Conservation (phyloP, 2,113 vertebrate species). For the Meriones unguiculatus region DNA sequence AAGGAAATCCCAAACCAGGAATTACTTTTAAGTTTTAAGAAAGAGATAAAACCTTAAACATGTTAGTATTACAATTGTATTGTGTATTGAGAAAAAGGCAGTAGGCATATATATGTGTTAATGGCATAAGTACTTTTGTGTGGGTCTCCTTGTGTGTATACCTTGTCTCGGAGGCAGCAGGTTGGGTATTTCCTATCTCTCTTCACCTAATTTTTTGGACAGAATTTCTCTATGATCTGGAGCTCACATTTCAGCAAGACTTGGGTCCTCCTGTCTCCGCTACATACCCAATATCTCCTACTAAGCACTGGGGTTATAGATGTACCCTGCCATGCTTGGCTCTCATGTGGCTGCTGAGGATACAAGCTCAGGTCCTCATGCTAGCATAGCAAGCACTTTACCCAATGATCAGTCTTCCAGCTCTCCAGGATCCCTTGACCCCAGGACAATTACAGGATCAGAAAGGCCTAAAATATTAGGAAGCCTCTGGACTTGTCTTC, state of each 20-base stretch:
- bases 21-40: too few species aligned
- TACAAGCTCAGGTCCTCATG: neutral
- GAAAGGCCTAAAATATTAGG: neutral
- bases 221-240: neutral
- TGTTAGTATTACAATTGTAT: too few species aligned
- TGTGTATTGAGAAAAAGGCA: too few species aligned
- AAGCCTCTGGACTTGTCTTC: neutral
- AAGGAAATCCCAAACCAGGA: too few species aligned
- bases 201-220: neutral
- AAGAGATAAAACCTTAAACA: too few species aligned
- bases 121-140: too few species aligned
- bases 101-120: too few species aligned
- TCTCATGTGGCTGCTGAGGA: neutral
- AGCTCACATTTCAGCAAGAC: neutral
- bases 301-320: neutral
- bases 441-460: neutral
- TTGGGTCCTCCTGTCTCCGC: neutral
- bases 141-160: neutral
- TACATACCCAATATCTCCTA: neutral
- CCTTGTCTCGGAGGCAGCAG: neutral
- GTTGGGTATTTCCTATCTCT: neutral
- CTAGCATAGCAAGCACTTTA: neutral
- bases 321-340: too few species aligned
- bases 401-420: neutral
- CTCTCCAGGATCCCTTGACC: neutral